Percentiles rank a stretch among this genome's conserved stretches.
phyloP scores from a whole-genome alignment of 92 coral and sea anemone species.

The Ricordea florida region DNA sequence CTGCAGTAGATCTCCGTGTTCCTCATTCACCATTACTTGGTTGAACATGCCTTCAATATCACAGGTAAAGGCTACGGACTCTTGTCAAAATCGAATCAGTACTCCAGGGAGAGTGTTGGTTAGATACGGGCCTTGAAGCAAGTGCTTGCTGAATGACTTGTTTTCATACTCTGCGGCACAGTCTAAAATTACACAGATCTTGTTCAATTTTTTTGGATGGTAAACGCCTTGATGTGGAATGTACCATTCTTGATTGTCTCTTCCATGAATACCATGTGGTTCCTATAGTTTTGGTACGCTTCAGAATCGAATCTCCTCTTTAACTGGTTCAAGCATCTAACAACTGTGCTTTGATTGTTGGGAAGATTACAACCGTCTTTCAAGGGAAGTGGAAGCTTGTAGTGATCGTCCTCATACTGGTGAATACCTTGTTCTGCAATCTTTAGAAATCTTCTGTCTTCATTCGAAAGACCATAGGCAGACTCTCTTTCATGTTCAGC shows the following conservation, averaged over 20 bases:
- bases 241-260: conserved; percentile 51
- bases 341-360: conserved; percentile 28
- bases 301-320: conserved; percentile 24
- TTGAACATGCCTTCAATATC: neutral
- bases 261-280: conserved; percentile 44
- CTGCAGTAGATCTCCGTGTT: neutral
- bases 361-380: conserved; percentile 27
- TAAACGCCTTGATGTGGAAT: conserved; percentile 62
- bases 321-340: conserved; percentile 31
- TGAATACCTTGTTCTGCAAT: conserved; percentile 34
- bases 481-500: conserved; percentile 19
- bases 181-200: too few species aligned
- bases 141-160: too few species aligned
- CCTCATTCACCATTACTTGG: neutral
- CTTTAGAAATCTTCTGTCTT: conserved; percentile 30
- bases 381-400: conserved; percentile 45
- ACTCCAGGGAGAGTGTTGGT: too few species aligned
- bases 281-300: conserved; percentile 10
- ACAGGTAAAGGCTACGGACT: neutral
- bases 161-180: too few species aligned
- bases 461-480: neutral
- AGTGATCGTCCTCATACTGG: conserved; percentile 43
- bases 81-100: too few species aligned
- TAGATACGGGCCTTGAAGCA: too few species aligned
- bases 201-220: too few species aligned